phyloP scores from a whole-genome alignment of 2,888 invertebrate species.

The Heliconius charithonia region DNA sequence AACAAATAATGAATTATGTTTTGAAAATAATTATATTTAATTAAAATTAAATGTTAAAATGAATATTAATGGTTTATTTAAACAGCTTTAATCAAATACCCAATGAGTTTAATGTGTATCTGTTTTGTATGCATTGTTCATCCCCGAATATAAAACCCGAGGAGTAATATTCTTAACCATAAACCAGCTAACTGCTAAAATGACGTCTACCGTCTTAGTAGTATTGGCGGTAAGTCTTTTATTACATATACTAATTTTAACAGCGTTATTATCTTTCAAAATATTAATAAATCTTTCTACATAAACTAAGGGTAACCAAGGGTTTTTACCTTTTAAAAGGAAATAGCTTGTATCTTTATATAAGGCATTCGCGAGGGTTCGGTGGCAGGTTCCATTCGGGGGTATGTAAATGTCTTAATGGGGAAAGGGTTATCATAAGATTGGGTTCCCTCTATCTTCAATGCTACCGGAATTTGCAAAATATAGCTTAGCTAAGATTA shows the following conservation, averaged over 20 bases:
- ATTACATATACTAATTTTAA: background rate
- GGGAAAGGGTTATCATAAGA: too few species aligned
- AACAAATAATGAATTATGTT: background rate
- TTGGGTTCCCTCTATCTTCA: background rate
- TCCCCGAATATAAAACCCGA: background rate
- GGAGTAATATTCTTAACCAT: background rate
- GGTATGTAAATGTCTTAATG: too few species aligned
- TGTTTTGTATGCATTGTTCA: slow-evolving; percentile 6
- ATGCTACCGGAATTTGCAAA: background rate
- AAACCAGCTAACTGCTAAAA: slow-evolving; percentile 22
- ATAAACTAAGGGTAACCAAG: too few species aligned
- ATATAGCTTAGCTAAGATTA: too few species aligned
- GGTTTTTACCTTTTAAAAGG: too few species aligned
- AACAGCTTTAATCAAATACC: background rate
- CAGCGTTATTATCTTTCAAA: too few species aligned
- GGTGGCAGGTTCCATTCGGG: too few species aligned
- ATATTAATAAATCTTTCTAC: too few species aligned
- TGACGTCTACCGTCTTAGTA: slow-evolving; percentile 12
- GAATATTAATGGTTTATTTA: slow-evolving; percentile 14
- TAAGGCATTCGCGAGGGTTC: too few species aligned
- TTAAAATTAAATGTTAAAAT: slow-evolving; percentile 4
- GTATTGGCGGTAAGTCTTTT: slow-evolving; percentile 19
- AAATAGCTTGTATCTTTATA: too few species aligned
- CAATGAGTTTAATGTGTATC: background rate
- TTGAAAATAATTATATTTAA: background rate